Conservation (phyloP, 2,797 vertebrate species). For the Chelmon rostratus region DNA sequence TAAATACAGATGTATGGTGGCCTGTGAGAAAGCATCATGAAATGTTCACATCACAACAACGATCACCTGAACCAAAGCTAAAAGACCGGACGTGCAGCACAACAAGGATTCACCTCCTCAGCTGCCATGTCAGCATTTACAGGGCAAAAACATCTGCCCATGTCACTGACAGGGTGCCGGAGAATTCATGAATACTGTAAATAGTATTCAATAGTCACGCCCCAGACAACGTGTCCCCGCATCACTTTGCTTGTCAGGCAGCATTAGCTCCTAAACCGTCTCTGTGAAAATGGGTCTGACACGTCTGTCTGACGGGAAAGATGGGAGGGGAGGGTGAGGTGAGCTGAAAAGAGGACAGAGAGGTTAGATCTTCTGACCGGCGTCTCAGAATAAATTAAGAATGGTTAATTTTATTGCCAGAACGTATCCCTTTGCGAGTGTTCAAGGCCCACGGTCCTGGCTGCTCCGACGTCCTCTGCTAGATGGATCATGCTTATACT, state of each 20-base stretch:
- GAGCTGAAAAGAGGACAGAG: constrained; percentile 44
- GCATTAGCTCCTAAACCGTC: constrained; percentile 60
- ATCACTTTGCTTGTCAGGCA: constrained; percentile 73
- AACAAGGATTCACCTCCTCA: background rate
- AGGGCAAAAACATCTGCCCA: constrained; percentile 1
- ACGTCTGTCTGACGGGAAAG: constrained; percentile 55
- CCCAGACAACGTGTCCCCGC: constrained; percentile 39
- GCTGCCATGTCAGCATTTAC: constrained; percentile 39
- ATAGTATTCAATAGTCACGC: constrained; percentile 51
- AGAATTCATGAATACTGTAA: constrained; percentile 59
- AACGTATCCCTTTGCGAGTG: constrained; percentile 44
- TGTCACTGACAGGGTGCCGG: constrained; percentile 29
- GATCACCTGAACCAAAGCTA: background rate
- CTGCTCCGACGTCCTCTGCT: constrained; percentile 19
- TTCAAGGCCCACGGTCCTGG: constrained; percentile 22
- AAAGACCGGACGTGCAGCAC: background rate
- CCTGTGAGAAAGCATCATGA: background rate
- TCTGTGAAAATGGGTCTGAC: constrained; percentile 74
- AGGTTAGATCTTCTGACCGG: constrained; percentile 47
- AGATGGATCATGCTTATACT: constrained; percentile 17
- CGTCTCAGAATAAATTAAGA: constrained; percentile 43
- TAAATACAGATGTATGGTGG: background rate
- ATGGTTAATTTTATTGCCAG: constrained; percentile 40
- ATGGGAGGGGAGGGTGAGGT: constrained; percentile 56
- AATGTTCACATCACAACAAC: background rate